Evolutionary conservation across 2,888 invertebrate species (phyloP).

Genomic region (Cerastoderma edule): DNA sequence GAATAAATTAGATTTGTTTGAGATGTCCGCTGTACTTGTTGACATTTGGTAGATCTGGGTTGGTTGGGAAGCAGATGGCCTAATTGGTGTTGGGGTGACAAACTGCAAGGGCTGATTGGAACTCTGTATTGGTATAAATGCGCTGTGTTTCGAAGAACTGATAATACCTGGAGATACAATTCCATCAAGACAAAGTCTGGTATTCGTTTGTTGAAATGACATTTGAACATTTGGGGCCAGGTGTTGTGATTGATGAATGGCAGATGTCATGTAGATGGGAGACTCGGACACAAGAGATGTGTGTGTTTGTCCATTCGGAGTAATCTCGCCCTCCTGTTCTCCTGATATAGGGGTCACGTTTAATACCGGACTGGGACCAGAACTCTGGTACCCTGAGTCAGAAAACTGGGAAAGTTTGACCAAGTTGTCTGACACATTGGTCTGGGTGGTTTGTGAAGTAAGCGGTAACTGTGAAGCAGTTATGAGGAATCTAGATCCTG

Average conservation of each 20-base stretch:
- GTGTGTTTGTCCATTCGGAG: constrained; percentile 19
- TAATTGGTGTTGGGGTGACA: constrained; percentile 73
- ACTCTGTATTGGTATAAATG: constrained; percentile 77
- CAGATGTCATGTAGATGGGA: constrained; percentile 40
- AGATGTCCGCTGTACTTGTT: not conserved
- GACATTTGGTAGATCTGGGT: not conserved
- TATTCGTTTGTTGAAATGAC: not conserved
- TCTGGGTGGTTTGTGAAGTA: too few relatives aligned
- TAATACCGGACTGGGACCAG: constrained; percentile 63
- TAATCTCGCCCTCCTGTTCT: not conserved
- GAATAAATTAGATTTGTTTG: constrained; percentile 20
- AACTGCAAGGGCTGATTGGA: constrained; percentile 50
- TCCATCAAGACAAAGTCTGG: constrained; percentile 12
- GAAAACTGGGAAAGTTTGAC: constrained; percentile 56
- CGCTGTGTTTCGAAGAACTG: constrained; percentile 61
- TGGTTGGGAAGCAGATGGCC: constrained; percentile 74
- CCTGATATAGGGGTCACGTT: constrained; percentile 61
- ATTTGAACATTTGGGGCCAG: not conserved
- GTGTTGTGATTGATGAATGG: not conserved
- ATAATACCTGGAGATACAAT: constrained; percentile 11
- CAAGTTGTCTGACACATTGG: not conserved
- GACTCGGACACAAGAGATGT: constrained; percentile 20
- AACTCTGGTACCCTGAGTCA: constrained; percentile 73
- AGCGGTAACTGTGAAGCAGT: too few relatives aligned
- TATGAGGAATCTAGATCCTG: too few relatives aligned